A percentile compares a stretch with the other conserved stretches of the same genome.
Conservation (phyloP, 1,140 invertebrate species). For the Coptotermes formosanus region DNA sequence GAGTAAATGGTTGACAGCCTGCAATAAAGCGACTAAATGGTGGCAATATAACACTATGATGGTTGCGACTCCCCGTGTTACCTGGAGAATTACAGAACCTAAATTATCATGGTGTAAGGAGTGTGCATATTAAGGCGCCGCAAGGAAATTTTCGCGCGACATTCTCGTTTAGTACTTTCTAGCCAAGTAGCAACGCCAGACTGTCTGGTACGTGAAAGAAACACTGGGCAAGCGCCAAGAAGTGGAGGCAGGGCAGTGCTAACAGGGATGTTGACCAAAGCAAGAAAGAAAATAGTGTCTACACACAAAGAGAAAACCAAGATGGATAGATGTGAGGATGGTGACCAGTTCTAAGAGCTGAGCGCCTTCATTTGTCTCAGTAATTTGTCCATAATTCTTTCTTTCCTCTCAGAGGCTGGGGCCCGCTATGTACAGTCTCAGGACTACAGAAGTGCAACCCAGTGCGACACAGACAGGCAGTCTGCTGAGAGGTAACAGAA, state of each 20-base stretch:
- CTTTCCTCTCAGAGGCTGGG: neutral
- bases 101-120: too few species aligned
- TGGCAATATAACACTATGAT: too few species aligned
- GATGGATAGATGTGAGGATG: neutral
- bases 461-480: too few species aligned
- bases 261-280: neutral
- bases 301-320: neutral
- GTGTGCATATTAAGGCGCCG: neutral
- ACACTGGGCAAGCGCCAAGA: neutral
- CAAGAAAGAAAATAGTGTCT: neutral
- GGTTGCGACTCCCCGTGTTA: too few species aligned
- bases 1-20: too few species aligned
- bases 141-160: neutral
- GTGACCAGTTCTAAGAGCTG: neutral
- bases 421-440: neutral
- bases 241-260: neutral
- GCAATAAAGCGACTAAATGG: too few species aligned
- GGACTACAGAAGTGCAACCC: neutral
- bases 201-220: neutral
- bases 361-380: neutral
- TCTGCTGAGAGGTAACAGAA: too few species aligned
- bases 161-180: too few species aligned
- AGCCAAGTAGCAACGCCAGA: too few species aligned
- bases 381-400: conserved; percentile 20
- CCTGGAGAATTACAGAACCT: neutral